These are phyloP conservation scores for Steromphala cineraria DNA, from an alignment of 2,888 invertebrate genomes.

Conservation along the genomic window DNA sequence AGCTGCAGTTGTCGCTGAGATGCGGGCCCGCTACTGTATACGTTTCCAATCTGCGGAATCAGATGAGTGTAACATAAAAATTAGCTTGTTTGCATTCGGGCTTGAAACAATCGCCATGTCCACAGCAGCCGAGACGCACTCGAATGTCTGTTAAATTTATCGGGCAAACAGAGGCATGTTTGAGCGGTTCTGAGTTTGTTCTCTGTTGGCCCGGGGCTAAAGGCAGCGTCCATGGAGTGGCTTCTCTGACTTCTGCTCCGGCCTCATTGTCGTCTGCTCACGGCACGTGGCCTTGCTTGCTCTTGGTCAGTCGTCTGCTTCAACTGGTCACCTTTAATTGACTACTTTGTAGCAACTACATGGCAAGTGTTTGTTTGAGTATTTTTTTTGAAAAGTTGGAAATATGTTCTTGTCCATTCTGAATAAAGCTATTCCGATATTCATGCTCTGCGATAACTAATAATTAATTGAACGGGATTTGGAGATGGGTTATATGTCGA, in stretches of 20 bases:
- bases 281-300: constrained; percentile 13
- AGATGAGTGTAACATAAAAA: constrained; percentile 13
- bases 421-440: no score
- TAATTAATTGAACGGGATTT: no score
- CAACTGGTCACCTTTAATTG: neutral
- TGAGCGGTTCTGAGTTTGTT: neutral
- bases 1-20: no score
- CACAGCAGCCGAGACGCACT: neutral
- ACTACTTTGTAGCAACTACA: no score
- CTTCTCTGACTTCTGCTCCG: neutral
- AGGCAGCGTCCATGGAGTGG: neutral
- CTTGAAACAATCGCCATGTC: constrained; percentile 15
- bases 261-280: constrained; percentile 7
- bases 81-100: constrained; percentile 15
- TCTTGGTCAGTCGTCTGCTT: neutral
- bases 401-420: no score
- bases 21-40: neutral
- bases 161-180: constrained; percentile 17
- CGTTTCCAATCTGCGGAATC: constrained; percentile 7
- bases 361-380: no score
- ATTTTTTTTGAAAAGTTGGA: no score
- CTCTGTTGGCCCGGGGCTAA: neutral
- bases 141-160: constrained; percentile 20
- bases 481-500: no score
- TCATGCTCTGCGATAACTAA: no score